These are phyloP conservation scores for Gymnosoma rotundatum DNA, from an alignment of 2,888 invertebrate species.

Conservation along the genomic window DNA sequence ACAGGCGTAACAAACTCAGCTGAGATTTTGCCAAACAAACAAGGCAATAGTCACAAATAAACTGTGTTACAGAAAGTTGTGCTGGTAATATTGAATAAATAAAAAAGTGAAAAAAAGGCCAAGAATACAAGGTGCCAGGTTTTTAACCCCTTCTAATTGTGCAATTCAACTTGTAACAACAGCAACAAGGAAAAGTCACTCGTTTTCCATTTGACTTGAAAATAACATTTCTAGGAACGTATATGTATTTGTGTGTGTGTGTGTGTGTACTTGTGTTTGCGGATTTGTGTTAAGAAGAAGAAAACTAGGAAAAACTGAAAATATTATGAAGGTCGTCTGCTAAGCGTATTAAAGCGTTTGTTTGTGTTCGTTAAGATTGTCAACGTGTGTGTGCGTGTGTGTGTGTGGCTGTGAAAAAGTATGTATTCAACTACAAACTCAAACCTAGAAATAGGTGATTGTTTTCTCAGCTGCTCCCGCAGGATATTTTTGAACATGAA, in stretches of 20 bases:
- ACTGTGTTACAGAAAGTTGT: conserved; percentile 57
- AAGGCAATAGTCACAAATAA: conserved; percentile 33
- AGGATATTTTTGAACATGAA: conserved; percentile 63
- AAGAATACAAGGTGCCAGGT: conserved; percentile 59
- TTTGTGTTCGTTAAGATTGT: conserved; percentile 24
- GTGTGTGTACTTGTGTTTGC: conserved; percentile 12
- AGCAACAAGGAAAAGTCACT: conserved; percentile 46
- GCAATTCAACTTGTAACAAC: conserved; percentile 29
- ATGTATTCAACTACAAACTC: conserved; percentile 45
- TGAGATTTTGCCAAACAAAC: conserved; percentile 58
- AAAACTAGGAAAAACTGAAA: conserved; percentile 51
- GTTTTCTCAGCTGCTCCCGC: conserved; percentile 48
- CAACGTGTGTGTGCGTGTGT: not conserved
- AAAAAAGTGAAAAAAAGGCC: conserved; percentile 10
- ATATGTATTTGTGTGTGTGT: not conserved
- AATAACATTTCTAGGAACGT: conserved; percentile 15
- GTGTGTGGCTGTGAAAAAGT: conserved; percentile 22
- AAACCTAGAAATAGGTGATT: conserved; percentile 24
- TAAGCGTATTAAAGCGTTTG: conserved; percentile 20
- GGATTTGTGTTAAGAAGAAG: conserved; percentile 22
- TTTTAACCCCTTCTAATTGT: conserved; percentile 66
- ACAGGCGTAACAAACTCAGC: conserved; percentile 61
- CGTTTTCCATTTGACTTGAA: conserved; percentile 61
- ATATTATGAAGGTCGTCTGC: conserved; percentile 67
- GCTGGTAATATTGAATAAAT: conserved; percentile 3